These are phyloP conservation scores for Anhinga anhinga DNA, from an alignment of 2,113 vertebrate species.

Conservation along the genomic window DNA sequence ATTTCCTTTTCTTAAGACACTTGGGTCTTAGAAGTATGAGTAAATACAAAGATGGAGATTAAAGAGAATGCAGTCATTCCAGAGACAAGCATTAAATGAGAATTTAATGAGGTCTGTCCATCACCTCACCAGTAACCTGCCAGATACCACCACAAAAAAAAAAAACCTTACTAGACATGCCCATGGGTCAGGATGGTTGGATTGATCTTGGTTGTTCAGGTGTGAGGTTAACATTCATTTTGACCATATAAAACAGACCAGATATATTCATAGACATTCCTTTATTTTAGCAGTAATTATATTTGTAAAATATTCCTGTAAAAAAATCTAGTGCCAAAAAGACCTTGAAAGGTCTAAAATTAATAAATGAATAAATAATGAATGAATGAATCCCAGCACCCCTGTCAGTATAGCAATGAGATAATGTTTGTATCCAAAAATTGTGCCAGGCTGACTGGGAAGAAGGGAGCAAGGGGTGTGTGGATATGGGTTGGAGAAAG, in stretches of 20 bases:
- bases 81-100: background rate
- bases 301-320: background rate
- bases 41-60: background rate
- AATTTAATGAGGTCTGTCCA: background rate
- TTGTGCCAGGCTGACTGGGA: background rate
- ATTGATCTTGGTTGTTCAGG: background rate
- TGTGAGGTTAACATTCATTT: background rate
- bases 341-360: background rate
- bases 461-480: fast-evolving
- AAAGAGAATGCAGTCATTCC: background rate
- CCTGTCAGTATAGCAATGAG: background rate
- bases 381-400: background rate
- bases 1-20: background rate
- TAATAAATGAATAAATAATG: background rate
- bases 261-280: background rate
- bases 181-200: background rate
- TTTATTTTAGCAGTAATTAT: background rate
- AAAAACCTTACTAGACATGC: background rate
- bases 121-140: background rate
- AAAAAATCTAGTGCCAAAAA: background rate
- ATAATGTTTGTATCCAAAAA: background rate
- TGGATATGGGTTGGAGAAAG: background rate
- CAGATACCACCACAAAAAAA: background rate
- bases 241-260: background rate
- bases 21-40: background rate